These are phyloP conservation scores for Amphiduros pacificus DNA, from an alignment of 2,888 invertebrate species.

Conservation along the genomic window DNA sequence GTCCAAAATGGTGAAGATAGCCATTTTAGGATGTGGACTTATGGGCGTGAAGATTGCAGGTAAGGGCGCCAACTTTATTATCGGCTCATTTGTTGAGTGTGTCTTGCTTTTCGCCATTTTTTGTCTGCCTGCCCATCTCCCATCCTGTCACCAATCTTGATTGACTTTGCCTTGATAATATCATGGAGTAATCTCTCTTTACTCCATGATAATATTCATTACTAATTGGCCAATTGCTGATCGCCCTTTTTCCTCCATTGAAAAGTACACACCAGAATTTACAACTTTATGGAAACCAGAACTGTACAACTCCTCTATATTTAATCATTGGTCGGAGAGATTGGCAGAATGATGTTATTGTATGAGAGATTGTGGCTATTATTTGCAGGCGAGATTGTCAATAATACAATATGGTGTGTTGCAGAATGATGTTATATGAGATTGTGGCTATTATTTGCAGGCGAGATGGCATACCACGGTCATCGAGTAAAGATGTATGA, in stretches of 20 bases:
- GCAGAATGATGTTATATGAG: neutral
- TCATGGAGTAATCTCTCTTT: neutral
- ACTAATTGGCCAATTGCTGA: no score
- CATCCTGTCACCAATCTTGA: no score
- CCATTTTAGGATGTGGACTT: slow-evolving; percentile 60
- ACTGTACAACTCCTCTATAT: no score
- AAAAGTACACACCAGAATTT: neutral
- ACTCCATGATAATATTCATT: no score
- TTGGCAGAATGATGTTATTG: neutral
- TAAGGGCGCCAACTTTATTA: slow-evolving; percentile 24
- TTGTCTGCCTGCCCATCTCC: no score
- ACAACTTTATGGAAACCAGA: no score
- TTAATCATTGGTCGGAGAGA: no score
- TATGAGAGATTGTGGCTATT: neutral
- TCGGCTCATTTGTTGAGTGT: no score
- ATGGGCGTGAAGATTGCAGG: slow-evolving; percentile 61
- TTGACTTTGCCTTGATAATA: neutral
- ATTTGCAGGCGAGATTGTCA: slow-evolving; percentile 55
- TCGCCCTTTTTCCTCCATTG: neutral
- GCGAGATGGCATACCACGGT: slow-evolving; percentile 61
- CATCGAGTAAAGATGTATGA: slow-evolving; percentile 61
- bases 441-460: slow-evolving; percentile 35
- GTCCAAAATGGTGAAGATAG: slow-evolving; percentile 57
- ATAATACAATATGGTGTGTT: neutral
- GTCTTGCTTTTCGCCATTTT: no score